phyloP scores from a whole-genome alignment of 2,113 vertebrate species.

The Phrynocephalus versicolor region DNA sequence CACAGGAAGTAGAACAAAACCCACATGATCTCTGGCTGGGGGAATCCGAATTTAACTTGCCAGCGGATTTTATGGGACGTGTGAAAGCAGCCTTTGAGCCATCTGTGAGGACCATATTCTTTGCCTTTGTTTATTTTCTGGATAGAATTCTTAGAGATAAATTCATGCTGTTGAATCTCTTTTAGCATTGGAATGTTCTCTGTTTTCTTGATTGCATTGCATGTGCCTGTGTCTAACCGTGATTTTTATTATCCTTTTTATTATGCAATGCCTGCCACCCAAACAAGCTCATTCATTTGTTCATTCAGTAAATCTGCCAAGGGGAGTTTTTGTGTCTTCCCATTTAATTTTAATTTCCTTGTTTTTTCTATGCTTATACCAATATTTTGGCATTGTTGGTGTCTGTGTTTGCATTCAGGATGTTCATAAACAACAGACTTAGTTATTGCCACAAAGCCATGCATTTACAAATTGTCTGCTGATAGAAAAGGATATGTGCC shows the following conservation, averaged over 20 bases:
- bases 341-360: background rate
- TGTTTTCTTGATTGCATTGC: background rate
- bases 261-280: background rate
- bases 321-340: background rate
- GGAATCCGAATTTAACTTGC: no score
- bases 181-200: background rate
- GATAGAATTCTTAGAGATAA: background rate
- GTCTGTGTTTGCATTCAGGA: background rate
- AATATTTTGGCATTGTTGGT: background rate
- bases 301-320: background rate
- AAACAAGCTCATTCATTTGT: background rate
- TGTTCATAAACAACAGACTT: background rate
- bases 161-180: background rate
- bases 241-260: background rate
- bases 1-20: no score
- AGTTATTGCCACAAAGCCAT: background rate
- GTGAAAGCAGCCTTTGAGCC: no score
- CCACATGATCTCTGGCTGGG: no score
- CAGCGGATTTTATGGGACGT: no score
- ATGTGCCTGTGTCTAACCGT: background rate
- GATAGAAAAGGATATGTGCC: background rate
- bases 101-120: no score
- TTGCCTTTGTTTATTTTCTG: no score
- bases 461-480: background rate
- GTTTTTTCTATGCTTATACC: background rate